These are phyloP conservation scores for Neopelma chrysocephalum DNA, from an alignment of 2,797 vertebrate species.

Conservation along the genomic window DNA sequence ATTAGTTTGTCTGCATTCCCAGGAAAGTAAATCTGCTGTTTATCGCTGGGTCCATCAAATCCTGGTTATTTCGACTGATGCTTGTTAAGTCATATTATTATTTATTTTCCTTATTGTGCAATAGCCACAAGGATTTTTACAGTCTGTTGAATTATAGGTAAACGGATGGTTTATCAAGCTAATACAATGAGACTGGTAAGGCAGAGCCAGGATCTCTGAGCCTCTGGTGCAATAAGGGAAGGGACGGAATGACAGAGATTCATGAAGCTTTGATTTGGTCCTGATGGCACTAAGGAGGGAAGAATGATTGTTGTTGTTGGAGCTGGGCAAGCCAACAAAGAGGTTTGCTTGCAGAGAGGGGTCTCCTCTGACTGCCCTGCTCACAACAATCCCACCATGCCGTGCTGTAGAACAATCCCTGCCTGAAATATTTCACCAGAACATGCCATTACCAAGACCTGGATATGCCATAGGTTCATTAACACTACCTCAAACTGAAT, in stretches of 20 bases:
- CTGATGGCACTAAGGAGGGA: not conserved
- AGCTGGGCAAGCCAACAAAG: not conserved
- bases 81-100: conserved; percentile 54
- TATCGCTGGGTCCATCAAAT: not conserved
- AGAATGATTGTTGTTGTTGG: not conserved
- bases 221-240: conserved; percentile 36
- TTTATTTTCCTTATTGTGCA: conserved; percentile 43
- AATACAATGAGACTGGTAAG: conserved; percentile 54
- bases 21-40: conserved; percentile 7
- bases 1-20: conserved; percentile 47
- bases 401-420: not conserved
- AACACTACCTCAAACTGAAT: not conserved
- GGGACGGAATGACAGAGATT: conserved; percentile 11
- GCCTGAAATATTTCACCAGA: not conserved
- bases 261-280: conserved; percentile 18
- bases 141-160: conserved; percentile 54
- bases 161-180: conserved; percentile 42
- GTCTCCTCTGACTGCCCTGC: not conserved
- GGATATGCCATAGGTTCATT: not conserved
- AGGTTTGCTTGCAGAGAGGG: not conserved
- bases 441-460: not conserved
- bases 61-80: not conserved
- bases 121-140: conserved; percentile 52
- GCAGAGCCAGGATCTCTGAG: not conserved
- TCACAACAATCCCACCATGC: fast-evolving